These are phyloP conservation scores for Myripristis jacobus DNA, from an alignment of 2,797 vertebrate species.

Conservation along the genomic window DNA sequence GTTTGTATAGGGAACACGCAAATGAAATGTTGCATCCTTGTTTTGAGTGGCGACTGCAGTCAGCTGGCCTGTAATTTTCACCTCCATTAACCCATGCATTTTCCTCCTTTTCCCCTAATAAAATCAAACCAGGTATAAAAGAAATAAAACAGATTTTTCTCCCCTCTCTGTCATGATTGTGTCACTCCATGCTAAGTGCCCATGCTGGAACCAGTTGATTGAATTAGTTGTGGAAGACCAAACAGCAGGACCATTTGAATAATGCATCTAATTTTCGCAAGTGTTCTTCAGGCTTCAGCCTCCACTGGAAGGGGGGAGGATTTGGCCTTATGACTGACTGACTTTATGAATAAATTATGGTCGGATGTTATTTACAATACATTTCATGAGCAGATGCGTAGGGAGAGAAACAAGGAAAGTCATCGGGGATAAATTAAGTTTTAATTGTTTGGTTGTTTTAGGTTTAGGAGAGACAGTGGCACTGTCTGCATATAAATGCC, in stretches of 20 bases:
- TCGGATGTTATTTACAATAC: conserved; percentile 33
- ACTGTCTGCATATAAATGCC: background rate
- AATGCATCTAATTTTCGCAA: conserved; percentile 70
- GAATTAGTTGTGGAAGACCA: conserved; percentile 53
- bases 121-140: background rate
- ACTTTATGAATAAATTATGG: conserved; percentile 49
- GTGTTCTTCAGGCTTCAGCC: conserved; percentile 62
- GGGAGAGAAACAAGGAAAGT: conserved; percentile 3
- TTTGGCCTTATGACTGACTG: conserved; percentile 44
- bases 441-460: conserved; percentile 8
- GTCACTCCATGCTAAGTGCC: conserved; percentile 42
- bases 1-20: background rate
- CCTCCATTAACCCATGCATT: background rate
- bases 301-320: conserved; percentile 7
- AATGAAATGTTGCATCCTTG: conserved; percentile 9
- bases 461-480: conserved; percentile 6
- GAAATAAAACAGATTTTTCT: background rate
- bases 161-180: background rate
- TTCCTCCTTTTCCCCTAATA: background rate
- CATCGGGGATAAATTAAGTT: conserved; percentile 2
- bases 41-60: background rate
- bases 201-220: conserved; percentile 42
- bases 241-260: conserved; percentile 63
- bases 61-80: background rate
- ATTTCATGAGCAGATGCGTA: conserved; percentile 36